Evolutionary conservation across 2,113 vertebrate species (phyloP), one percentile per base, ranked within the genome.

Genomic region (Plecotus auritus): DNA sequence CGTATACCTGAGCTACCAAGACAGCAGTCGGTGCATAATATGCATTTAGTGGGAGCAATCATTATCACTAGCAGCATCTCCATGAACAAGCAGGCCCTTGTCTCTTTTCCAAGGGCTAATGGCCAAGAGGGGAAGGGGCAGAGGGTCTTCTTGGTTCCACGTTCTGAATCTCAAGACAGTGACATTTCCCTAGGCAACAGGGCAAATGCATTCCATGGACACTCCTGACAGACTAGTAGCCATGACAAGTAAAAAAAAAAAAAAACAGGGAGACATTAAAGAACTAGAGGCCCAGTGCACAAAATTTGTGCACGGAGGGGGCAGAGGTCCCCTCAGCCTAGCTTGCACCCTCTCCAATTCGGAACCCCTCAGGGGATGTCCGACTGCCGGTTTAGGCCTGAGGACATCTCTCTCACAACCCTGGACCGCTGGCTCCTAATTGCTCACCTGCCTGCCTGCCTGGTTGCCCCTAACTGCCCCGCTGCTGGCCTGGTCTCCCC

Each of bases 1-100:
- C 54, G 16, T 40, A 88, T 56, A 76, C 76, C 70, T 96, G 85
- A 94, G 76, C 64, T 96, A 87, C 9, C 73, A 91, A 83, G 59
- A 59, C 9, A 81, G 81, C 28, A 88, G 84, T 23, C 26, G 2
- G 16, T 35, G 1, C 18, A 96, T 61, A 92, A 90, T 18, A 82
- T 2, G 16, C 40, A 87, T 45, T 45, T 16, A 32, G 32, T 74
- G 35, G 1, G 6, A 88, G 35, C 5, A 85, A 49, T 23, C 16
- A 37, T 10, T 7, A 17, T 42, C 72, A 90, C 18, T 26, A 64
- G 30, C 1, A 70, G 8, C 23, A 2, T 5, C 22, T 20, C 51
- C 32, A 77, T 0, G 12, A 83, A n/a, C 6, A 42, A 89, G 64
- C 9, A 80, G 4, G 28, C n/a, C 66, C 47, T 35, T 18, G 35